Percentiles rank a stretch among this genome's conserved stretches.
Evolutionary conservation across 2,113 vertebrate genomes (phyloP).

Genomic region (Eulemur macaco): DNA sequence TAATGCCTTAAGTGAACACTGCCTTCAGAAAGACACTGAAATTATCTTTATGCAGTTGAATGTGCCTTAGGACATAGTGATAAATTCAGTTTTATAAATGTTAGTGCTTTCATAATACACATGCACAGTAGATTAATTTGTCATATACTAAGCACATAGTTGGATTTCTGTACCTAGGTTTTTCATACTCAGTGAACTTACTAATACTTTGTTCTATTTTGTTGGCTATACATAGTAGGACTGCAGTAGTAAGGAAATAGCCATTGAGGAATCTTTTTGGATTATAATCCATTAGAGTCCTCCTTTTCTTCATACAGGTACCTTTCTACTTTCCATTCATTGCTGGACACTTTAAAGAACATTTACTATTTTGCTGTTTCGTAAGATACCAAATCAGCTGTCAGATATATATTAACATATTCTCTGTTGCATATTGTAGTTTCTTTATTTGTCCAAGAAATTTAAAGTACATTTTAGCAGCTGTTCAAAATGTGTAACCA

Average conservation of each 20-base stretch:
- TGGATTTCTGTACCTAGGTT: conserved; percentile 20
- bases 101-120: neutral
- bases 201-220: conserved; percentile 9
- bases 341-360: neutral
- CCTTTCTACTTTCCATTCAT: neutral
- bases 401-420: conserved; percentile 25
- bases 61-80: neutral
- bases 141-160: neutral
- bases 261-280: conserved; percentile 35
- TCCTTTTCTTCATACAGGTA: conserved; percentile 5
- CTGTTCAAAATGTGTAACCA: conserved; percentile 1
- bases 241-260: conserved; percentile 31
- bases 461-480: conserved; percentile 25
- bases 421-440: neutral
- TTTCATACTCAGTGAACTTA: neutral
- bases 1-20: conserved; percentile 8
- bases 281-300: neutral
- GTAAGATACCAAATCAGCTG: neutral
- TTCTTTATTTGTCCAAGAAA: neutral
- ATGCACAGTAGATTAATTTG: neutral
- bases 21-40: conserved; percentile 2
- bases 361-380: conserved; percentile 19
- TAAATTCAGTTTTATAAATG: conserved; percentile 33
- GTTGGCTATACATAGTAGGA: neutral
- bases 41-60: conserved; percentile 6